Evolutionary conservation across 2,113 vertebrate genomes (phyloP), one percentile per base, ranked within the genome.

Genomic region (Corythornis cristatus): DNA sequence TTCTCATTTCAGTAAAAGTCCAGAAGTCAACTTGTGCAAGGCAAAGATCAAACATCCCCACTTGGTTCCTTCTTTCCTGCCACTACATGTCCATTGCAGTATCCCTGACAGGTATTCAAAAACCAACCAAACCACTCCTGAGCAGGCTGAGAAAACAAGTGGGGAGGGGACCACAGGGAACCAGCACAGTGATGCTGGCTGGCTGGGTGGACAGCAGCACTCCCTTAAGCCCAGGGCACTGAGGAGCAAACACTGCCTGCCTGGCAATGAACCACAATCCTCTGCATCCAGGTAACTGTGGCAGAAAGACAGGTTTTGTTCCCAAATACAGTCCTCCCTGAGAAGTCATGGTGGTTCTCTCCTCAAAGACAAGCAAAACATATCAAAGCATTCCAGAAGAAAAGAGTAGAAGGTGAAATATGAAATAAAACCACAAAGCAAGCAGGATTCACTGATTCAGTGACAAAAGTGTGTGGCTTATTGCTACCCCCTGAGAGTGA

Each of bases 371-470:
- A 89, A 76, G 60, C 75, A 81, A 65, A 77, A n/a, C 29, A 28
- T 84, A 80, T 26, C 64, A 85, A 67, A 71, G 65, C 51, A 88
- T 33, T 77, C 48, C 85, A 80, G 79, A 77, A 81, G 43, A 72
- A 79, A 77, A 51, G 46, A 91, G 67, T 6, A 64, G 37, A 50
- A 91, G 11, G 26, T 43, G 67, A 57, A 85, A 80, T 13, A 86
- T 22, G 56, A 81, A 93, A 93, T 54, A 89, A 50, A 90, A 96
- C 45, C 6, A 93, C 48, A 83, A 78, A 86, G 60, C 60, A 74
- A 91, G 62, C 8, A 18, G 72, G 53, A 91, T 53, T 67, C 75
- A 75, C 65, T 25, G 29, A 33, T 57, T 78, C 56, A 65, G 57
- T 54, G 79, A 45, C 23, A 15, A 74, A 91, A 21, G 26, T 8